phyloP scores from a whole-genome alignment of 2,888 invertebrate genomes.

The Sinotaia quadrata region DNA sequence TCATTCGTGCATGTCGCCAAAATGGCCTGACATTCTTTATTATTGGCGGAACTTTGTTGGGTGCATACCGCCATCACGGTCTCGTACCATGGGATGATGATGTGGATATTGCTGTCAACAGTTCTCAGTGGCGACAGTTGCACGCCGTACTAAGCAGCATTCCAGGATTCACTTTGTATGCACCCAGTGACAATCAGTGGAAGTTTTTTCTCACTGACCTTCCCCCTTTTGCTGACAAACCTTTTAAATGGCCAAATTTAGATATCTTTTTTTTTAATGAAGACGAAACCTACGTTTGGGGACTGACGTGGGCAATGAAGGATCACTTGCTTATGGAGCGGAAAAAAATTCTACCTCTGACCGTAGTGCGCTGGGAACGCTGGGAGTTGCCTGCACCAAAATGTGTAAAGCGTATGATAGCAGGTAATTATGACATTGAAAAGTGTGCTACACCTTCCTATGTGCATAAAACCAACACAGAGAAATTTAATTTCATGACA shows the following conservation, averaged over 20 bases:
- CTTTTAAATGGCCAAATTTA: slow-evolving; percentile 55
- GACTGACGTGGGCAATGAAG: slow-evolving; percentile 37
- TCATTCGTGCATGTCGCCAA: slow-evolving; percentile 8
- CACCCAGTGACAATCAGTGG: slow-evolving; percentile 42
- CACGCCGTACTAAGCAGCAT: slow-evolving; percentile 37
- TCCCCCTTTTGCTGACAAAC: slow-evolving; percentile 35
- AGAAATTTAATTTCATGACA: slow-evolving; percentile 9
- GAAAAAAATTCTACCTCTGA: slow-evolving; percentile 36
- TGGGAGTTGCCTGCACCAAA: slow-evolving; percentile 36
- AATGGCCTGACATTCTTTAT: slow-evolving; percentile 31
- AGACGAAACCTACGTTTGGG: slow-evolving; percentile 51
- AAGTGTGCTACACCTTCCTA: slow-evolving; percentile 36
- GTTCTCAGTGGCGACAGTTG: slow-evolving; percentile 38
- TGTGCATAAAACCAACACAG: slow-evolving; percentile 37
- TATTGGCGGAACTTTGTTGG: slow-evolving; percentile 34
- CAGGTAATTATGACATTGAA: slow-evolving; percentile 20
- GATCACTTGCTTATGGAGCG: slow-evolving; percentile 26
- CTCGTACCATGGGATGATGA: slow-evolving; percentile 60
- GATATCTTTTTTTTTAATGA: slow-evolving; percentile 57
- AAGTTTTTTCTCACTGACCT: slow-evolving; percentile 46
- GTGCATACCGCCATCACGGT: slow-evolving; percentile 48
- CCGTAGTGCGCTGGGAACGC: slow-evolving; percentile 40
- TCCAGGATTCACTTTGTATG: slow-evolving; percentile 42
- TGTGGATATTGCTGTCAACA: slow-evolving; percentile 48
- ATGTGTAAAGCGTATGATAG: slow-evolving; percentile 17